A percentile compares a stretch with the other conserved stretches of the same genome.
These are phyloP conservation scores for Ephydatia muelleri DNA, from an alignment of 37 sponge, comb jelly and placozoan genomes.

Conservation along the genomic window DNA sequence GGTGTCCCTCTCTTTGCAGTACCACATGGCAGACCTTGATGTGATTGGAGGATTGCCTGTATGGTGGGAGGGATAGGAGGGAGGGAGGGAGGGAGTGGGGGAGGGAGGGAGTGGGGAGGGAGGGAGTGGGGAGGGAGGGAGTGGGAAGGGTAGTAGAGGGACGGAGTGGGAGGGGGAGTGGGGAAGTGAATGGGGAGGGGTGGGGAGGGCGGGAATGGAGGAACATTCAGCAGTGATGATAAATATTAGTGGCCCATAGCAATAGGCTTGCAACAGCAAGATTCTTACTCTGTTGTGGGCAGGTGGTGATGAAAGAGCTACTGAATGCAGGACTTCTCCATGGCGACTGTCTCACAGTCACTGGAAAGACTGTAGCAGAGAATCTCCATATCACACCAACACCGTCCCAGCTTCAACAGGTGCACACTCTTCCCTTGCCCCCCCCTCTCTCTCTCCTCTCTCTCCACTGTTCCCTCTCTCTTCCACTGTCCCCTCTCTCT, in stretches of 20 bases:
- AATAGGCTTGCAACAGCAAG: neutral
- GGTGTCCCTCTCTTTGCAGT: slow-evolving; percentile 26
- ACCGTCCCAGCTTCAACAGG: slow-evolving; percentile 51
- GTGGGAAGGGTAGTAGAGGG: neutral
- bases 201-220: neutral
- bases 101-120: neutral
- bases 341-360: slow-evolving; percentile 79
- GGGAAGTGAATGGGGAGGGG: neutral
- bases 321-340: slow-evolving; percentile 46
- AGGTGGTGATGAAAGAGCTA: slow-evolving; percentile 79
- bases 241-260: neutral
- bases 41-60: slow-evolving; percentile 73
- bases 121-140: neutral
- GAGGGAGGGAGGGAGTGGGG: neutral
- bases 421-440: too few species aligned
- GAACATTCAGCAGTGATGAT: too few species aligned
- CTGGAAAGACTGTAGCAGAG: slow-evolving; percentile 69
- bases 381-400: slow-evolving; percentile 34
- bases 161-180: neutral
- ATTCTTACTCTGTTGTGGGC: too few species aligned
- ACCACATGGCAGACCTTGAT: slow-evolving; percentile 75
- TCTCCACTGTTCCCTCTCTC: too few species aligned
- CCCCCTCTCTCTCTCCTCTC: neutral
- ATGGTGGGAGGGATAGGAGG: neutral
- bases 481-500: too few species aligned